Conservation (phyloP, 2,113 vertebrate genomes). For the Cepphus grylle region DNA sequence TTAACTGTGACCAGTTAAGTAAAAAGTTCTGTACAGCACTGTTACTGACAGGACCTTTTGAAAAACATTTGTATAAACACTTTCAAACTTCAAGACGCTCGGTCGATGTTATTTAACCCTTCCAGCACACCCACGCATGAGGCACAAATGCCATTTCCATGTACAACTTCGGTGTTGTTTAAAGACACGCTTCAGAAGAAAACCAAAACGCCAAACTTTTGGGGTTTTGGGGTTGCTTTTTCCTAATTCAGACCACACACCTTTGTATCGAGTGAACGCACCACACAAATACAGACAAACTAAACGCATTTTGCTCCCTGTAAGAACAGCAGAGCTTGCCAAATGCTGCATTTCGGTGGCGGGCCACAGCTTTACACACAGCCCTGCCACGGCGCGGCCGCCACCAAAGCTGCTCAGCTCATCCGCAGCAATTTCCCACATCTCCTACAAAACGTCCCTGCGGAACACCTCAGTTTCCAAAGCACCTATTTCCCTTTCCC, state of each 20-base stretch:
- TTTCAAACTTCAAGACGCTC: background rate
- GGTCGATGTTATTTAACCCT: background rate
- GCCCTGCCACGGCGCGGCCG: background rate
- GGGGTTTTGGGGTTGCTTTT: background rate
- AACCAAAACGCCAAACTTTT: background rate
- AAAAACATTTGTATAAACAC: background rate
- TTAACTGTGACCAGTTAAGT: background rate
- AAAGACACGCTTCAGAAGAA: background rate
- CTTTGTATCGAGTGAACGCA: background rate
- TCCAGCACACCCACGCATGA: background rate
- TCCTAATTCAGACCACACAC: background rate
- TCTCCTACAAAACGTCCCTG: background rate
- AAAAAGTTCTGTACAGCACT: background rate
- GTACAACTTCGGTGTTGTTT: background rate
- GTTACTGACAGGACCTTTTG: background rate
- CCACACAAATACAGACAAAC: background rate
- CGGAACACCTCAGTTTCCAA: background rate
- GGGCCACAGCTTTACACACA: background rate
- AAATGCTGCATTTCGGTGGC: background rate
- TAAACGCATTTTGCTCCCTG: background rate
- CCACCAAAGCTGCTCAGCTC: background rate
- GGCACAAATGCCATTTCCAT: background rate
- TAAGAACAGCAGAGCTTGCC: background rate
- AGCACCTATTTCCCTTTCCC: background rate
- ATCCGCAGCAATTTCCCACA: background rate